Evolutionary conservation across 2,888 invertebrate genomes (phyloP).

Genomic region (Limnephilus auricula): DNA sequence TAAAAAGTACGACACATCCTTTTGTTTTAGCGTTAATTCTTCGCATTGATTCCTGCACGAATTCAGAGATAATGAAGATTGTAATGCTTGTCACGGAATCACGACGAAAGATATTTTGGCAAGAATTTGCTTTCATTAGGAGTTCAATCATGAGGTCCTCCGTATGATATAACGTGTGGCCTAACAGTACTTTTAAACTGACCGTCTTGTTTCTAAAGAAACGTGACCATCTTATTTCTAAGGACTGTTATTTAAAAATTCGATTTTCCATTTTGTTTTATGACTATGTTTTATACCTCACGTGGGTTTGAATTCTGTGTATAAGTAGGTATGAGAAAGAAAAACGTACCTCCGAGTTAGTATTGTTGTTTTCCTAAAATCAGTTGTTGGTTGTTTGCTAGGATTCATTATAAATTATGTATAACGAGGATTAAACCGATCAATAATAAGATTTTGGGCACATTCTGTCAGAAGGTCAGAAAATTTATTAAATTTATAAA

Average conservation of each 20-base stretch:
- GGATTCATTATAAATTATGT: neutral
- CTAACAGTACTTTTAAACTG: neutral
- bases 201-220: neutral
- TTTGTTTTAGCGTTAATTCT: neutral
- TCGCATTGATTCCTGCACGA: constrained; percentile 2
- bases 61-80: neutral
- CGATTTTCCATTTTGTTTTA: too few relatives aligned
- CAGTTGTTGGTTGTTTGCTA: neutral
- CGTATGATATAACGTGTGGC: neutral
- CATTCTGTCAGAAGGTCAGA: too few relatives aligned
- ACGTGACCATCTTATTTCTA: neutral
- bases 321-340: too few relatives aligned
- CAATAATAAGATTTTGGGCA: too few relatives aligned
- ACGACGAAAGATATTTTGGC: neutral
- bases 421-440: neutral
- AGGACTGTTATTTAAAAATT: neutral
- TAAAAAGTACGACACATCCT: neutral
- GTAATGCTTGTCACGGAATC: neutral
- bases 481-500: too few relatives aligned
- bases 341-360: too few relatives aligned
- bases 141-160: neutral
- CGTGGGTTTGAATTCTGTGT: too few relatives aligned
- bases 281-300: too few relatives aligned
- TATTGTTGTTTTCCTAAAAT: neutral
- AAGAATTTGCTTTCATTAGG: neutral